Evolutionary conservation across 2,113 vertebrate species (phyloP).

Genomic region (Heterochromis multidens): DNA sequence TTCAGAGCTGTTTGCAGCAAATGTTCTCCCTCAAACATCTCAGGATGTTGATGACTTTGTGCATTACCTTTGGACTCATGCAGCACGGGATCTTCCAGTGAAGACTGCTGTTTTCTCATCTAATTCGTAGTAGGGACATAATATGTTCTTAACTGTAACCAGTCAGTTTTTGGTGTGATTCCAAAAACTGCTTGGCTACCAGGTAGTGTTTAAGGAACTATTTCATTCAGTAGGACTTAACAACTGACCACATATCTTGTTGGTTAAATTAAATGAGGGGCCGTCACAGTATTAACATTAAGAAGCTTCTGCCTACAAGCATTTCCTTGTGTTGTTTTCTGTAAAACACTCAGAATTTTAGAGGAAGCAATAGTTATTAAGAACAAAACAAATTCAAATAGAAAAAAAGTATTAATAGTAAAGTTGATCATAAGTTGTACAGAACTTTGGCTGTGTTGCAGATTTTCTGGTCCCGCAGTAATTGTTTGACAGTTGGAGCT

Average conservation of each 20-base stretch:
- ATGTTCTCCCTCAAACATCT: neutral
- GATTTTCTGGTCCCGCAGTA: neutral
- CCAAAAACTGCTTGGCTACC: neutral
- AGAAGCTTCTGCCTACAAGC: neutral
- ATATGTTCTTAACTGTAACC: neutral
- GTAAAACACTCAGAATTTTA: neutral
- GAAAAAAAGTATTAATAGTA: neutral
- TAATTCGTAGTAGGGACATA: neutral
- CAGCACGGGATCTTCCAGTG: neutral
- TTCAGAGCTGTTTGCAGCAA: neutral
- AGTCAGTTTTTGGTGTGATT: neutral
- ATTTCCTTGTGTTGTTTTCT: neutral
- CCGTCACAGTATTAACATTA: neutral
- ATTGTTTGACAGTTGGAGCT: conserved; percentile 30
- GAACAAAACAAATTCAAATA: neutral
- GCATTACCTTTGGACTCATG: neutral
- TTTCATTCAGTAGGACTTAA: neutral
- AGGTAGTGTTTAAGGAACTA: fast-evolving
- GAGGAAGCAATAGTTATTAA: neutral
- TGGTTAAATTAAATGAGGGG: neutral
- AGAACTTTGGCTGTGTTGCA: conserved; percentile 13
- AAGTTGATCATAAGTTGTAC: neutral
- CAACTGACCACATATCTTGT: neutral
- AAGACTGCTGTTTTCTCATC: neutral
- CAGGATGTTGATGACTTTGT: neutral